Percentiles rank a stretch among this genome's conserved stretches.
phyloP scores from a whole-genome alignment of 2,113 vertebrate species.

The Colossoma macropomum region DNA sequence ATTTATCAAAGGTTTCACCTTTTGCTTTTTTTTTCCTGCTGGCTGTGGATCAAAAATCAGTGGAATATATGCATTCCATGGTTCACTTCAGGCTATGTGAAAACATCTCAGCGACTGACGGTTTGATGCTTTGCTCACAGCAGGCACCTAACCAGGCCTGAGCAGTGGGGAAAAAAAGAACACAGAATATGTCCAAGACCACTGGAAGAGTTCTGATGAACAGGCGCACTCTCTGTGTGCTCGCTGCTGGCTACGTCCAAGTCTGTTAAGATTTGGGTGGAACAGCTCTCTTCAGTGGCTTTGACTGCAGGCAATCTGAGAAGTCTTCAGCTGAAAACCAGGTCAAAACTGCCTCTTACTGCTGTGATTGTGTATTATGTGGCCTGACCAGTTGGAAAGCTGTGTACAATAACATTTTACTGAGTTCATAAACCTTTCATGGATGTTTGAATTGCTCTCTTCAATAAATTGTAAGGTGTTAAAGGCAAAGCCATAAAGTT shows the following conservation, averaged over 20 bases:
- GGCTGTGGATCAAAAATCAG: slow-evolving; percentile 37
- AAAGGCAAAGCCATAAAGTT: slow-evolving; percentile 67
- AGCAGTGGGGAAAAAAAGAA: slow-evolving; percentile 83
- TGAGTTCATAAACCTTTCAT: slow-evolving; percentile 75
- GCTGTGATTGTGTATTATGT: slow-evolving; percentile 74
- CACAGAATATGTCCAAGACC: slow-evolving; percentile 59
- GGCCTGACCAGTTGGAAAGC: slow-evolving; percentile 73
- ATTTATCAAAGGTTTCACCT: slow-evolving; percentile 34
- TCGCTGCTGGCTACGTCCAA: slow-evolving; percentile 55
- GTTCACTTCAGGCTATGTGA: slow-evolving; percentile 57
- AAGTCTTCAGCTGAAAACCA: slow-evolving; percentile 68
- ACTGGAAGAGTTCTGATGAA: slow-evolving; percentile 63
- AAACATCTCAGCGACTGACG: slow-evolving; percentile 56
- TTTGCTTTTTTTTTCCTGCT: slow-evolving; percentile 24
- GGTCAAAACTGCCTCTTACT: slow-evolving; percentile 74
- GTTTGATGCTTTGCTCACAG: slow-evolving; percentile 63
- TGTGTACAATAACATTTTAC: slow-evolving; percentile 76
- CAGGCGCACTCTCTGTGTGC: slow-evolving; percentile 57
- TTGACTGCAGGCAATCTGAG: slow-evolving; percentile 69
- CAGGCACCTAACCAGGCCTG: slow-evolving; percentile 57
- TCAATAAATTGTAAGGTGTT: slow-evolving; percentile 74
- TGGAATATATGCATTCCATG: slow-evolving; percentile 54
- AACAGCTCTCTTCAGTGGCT: slow-evolving; percentile 62
- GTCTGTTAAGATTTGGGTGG: slow-evolving; percentile 60
- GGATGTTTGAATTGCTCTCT: slow-evolving; percentile 66